Conservation (phyloP, 2,888 invertebrate genomes). For the Sphaerophoria rueppellii region DNA sequence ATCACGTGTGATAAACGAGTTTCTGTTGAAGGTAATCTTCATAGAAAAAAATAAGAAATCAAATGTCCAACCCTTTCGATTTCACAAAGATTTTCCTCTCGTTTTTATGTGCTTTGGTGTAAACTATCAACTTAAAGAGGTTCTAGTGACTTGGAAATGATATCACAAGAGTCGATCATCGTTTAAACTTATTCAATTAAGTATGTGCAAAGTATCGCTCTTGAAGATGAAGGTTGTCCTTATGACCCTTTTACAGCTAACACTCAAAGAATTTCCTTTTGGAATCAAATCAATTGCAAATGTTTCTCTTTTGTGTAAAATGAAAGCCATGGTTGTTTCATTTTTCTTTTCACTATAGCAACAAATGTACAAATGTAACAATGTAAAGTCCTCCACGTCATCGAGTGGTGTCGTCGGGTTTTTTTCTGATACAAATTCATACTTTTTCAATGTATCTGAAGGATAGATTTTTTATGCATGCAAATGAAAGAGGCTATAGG, state of each 20-base stretch:
- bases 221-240: constrained; percentile 36
- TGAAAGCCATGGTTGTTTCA: no score
- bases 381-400: not conserved
- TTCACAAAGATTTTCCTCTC: no score
- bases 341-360: no score
- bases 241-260: no score
- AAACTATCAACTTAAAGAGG: no score
- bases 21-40: no score
- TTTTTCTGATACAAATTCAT: constrained; percentile 56
- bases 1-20: no score
- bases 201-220: constrained; percentile 19
- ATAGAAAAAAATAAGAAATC: no score
- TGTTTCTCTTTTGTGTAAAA: constrained; percentile 40
- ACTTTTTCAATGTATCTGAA: constrained; percentile 66
- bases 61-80: no score
- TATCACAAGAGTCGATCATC: constrained; percentile 26
- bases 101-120: no score
- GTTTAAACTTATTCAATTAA: constrained; percentile 56
- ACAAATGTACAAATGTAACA: no score
- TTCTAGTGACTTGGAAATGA: no score
- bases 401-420: not conserved
- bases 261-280: constrained; percentile 67
- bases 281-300: constrained; percentile 72
- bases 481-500: constrained; percentile 71
- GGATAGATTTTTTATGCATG: constrained; percentile 73